Evolutionary conservation across 2,113 vertebrate genomes (phyloP), one percentile per base, ranked within the genome.

Genomic region (Phaethon lepturus): DNA sequence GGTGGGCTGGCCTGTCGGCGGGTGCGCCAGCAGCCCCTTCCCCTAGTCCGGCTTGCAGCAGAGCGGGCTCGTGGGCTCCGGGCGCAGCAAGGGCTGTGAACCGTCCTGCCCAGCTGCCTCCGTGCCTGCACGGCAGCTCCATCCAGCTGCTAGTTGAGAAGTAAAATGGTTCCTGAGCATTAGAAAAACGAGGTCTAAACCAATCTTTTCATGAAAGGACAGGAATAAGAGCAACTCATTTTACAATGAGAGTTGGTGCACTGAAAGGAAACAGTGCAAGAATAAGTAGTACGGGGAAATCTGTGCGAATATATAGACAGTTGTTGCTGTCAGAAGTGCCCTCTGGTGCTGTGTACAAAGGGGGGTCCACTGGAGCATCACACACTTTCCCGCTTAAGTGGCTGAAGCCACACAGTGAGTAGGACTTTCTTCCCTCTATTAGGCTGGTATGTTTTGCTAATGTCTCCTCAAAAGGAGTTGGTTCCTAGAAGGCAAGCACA

Each of bases 211-310:
- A 16, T 18, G 33, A 26, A 76, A 56, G 35, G 6, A 10, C 11
- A 20, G 10, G 49, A 76, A 19, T 20, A 66, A 29, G 2, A 84
- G 31, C 5, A 62, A 38, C 28, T 66, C 0, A 5, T 58, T 74
- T 82, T 25, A 31, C 85, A 88, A 66, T 28, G 18, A 33, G 25
- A 60, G 10, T 24, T 20, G n/a, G 4, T 16, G 12, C 0, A 0
- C 17, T 85, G 13, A 66, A 90, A 88, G 42, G 78, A 45, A n/a
- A 33, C 17, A 20, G 2, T 44, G 52, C 25, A 67, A 71, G 78
- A 66, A 12, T 11, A 47, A 63, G 20, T 2, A 56, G 10, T 47
- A 63, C 11, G 18, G 45, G 55, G 84, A 92, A 63, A 59, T 11
- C 11, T 28, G 1, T 1, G 6, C 45, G 42, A 84, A 62, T 11